Evolutionary conservation across 2,888 invertebrate species (phyloP).

Genomic region (Orthosia incerta): DNA sequence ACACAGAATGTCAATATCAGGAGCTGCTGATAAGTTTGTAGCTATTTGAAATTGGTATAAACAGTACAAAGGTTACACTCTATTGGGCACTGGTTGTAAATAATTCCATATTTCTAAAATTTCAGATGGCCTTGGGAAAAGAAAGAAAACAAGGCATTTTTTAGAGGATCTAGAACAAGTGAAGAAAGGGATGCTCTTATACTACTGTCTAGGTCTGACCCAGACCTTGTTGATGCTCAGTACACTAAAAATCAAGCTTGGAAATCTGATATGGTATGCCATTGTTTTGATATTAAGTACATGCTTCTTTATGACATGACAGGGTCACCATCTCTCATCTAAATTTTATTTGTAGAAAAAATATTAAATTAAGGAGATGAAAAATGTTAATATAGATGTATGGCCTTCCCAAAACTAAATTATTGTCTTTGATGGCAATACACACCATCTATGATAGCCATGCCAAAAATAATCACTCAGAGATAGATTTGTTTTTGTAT

Average conservation of each 20-base stretch:
- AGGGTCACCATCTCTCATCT: not conserved
- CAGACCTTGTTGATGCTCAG: constrained; percentile 96
- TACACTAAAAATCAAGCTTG: constrained; percentile 99
- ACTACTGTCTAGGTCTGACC: constrained; percentile 94
- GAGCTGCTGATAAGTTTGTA: constrained; percentile 90
- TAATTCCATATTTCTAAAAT: not conserved
- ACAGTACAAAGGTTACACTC: not conserved
- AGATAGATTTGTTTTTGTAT: not conserved
- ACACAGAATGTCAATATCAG: constrained; percentile 93
- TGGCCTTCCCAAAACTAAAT: not conserved
- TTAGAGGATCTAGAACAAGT: constrained; percentile 98
- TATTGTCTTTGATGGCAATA: not conserved
- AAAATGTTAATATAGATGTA: too few relatives aligned
- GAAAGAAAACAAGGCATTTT: constrained; percentile 94
- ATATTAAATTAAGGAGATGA: not conserved
- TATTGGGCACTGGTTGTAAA: not conserved
- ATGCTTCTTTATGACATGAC: not conserved
- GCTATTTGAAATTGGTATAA: not conserved
- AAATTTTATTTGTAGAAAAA: not conserved
- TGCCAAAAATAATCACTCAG: not conserved
- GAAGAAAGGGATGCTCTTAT: constrained; percentile 97
- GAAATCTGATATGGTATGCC: constrained; percentile 95
- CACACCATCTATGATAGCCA: not conserved
- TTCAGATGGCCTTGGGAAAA: constrained; percentile 93
- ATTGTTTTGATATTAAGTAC: not conserved